Conservation (phyloP, 1,140 invertebrate genomes). For the Laodelphax striatellus region DNA sequence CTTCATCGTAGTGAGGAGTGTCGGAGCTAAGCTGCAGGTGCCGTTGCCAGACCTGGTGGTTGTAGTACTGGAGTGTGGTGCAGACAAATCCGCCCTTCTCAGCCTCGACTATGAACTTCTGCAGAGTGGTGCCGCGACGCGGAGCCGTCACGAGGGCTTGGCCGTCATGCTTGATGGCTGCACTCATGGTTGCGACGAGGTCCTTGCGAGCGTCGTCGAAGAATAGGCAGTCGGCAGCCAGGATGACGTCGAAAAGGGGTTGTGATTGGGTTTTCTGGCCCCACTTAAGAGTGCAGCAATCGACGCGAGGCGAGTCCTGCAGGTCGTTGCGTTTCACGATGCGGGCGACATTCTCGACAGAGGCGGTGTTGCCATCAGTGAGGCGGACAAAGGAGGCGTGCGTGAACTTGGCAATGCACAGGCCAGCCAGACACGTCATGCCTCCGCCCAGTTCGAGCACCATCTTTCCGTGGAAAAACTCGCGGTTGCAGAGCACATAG, state of each 20-base stretch:
- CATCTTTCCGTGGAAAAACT: constrained; percentile 45
- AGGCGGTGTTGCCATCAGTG: constrained; percentile 68
- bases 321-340: constrained; percentile 47
- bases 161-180: constrained; percentile 49
- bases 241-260: constrained; percentile 49
- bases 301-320: constrained; percentile 24
- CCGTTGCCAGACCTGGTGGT: constrained; percentile 49
- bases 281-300: constrained; percentile 37
- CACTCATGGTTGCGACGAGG: constrained; percentile 55
- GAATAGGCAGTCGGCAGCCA: constrained; percentile 73
- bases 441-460: constrained; percentile 74
- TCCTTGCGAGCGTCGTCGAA: constrained; percentile 66
- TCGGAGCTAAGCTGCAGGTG: constrained; percentile 44
- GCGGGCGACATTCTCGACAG: constrained; percentile 58
- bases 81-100: constrained; percentile 43
- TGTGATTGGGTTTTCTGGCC: constrained; percentile 18
- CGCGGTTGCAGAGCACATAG: constrained; percentile 53
- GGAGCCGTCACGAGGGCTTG: constrained; percentile 66
- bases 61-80: constrained; percentile 44
- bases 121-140: constrained; percentile 54
- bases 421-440: constrained; percentile 72
- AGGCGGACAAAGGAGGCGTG: constrained; percentile 44
- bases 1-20: constrained; percentile 47
- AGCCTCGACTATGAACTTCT: constrained; percentile 51
- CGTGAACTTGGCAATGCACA: constrained; percentile 58